phyloP scores from a whole-genome alignment of 2,113 vertebrate species.

The Prolemur simus region DNA sequence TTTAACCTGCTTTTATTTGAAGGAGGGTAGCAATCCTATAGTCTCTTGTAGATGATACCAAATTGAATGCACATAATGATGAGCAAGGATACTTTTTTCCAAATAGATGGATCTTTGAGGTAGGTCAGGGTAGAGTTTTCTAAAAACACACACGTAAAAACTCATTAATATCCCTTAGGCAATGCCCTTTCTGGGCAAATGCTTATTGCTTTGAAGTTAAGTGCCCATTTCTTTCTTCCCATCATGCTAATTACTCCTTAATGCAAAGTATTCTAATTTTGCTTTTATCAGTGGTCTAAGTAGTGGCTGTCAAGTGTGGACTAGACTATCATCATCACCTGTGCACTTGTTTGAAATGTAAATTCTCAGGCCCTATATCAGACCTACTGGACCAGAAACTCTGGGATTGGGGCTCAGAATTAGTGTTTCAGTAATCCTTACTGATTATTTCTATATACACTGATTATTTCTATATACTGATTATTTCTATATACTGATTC shows the following conservation, averaged over 20 bases:
- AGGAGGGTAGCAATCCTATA: not conserved
- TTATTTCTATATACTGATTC: not conserved
- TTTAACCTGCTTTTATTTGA: not conserved
- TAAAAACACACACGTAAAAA: not conserved
- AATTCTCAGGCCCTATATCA: not conserved
- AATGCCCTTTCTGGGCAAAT: not conserved
- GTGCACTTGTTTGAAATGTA: not conserved
- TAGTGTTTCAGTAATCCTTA: not conserved
- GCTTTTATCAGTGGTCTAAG: not conserved
- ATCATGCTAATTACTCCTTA: not conserved
- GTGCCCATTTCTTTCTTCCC: not conserved
- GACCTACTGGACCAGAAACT: not conserved
- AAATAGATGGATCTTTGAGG: not conserved
- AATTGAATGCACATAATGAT: not conserved
- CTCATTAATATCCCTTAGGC: not conserved
- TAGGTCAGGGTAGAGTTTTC: not conserved
- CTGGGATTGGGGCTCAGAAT: not conserved
- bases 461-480: not conserved
- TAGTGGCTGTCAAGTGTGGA: not conserved
- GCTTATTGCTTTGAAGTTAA: not conserved
- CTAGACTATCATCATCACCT: not conserved
- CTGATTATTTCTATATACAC: not conserved
- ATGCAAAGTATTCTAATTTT: not conserved
- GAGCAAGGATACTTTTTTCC: not conserved
- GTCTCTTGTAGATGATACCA: not conserved